Percentiles rank a stretch among this genome's conserved stretches.
These are phyloP conservation scores for Clarias batrachus DNA, from an alignment of 2,113 vertebrate genomes.

Conservation along the genomic window DNA sequence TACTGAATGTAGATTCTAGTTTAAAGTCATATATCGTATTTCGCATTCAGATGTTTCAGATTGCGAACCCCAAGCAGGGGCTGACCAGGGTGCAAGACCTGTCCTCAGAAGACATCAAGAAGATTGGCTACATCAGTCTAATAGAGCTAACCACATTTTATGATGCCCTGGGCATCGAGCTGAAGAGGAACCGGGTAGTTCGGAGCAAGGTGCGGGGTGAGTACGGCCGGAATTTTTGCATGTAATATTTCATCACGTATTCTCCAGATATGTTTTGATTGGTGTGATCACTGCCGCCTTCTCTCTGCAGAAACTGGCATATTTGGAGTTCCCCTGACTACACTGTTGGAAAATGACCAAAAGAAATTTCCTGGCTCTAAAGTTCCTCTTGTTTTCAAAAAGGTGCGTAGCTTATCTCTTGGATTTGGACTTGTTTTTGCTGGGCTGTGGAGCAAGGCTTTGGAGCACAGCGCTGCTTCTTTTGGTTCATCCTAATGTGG, in stretches of 20 bases:
- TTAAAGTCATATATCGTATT: background rate
- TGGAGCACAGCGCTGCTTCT: background rate
- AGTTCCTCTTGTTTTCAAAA: conserved; percentile 90
- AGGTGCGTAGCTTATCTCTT: conserved; percentile 68
- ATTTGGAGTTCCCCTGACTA: conserved; percentile 84
- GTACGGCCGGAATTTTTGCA: background rate
- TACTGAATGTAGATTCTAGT: background rate
- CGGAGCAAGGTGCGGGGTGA: conserved; percentile 80
- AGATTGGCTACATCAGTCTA: conserved; percentile 82
- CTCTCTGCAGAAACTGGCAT: conserved; percentile 80
- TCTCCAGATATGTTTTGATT: background rate
- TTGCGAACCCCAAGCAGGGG: conserved; percentile 78
- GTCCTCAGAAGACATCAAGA: conserved; percentile 84
- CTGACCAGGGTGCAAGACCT: conserved; percentile 81
- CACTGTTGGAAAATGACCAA: conserved; percentile 85
- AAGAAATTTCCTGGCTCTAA: conserved; percentile 84
- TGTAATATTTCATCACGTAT: background rate
- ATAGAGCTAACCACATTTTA: conserved; percentile 85
- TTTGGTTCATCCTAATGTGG: conserved; percentile 24
- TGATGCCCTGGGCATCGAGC: conserved; percentile 79
- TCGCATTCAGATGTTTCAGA: conserved; percentile 72
- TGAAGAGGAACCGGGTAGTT: conserved; percentile 79
- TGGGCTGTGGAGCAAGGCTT: conserved; percentile 6
- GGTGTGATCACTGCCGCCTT: background rate
- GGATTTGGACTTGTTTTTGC: conserved; percentile 24